Conservation (phyloP, 2,888 invertebrate species). For the Thumatha senex region DNA sequence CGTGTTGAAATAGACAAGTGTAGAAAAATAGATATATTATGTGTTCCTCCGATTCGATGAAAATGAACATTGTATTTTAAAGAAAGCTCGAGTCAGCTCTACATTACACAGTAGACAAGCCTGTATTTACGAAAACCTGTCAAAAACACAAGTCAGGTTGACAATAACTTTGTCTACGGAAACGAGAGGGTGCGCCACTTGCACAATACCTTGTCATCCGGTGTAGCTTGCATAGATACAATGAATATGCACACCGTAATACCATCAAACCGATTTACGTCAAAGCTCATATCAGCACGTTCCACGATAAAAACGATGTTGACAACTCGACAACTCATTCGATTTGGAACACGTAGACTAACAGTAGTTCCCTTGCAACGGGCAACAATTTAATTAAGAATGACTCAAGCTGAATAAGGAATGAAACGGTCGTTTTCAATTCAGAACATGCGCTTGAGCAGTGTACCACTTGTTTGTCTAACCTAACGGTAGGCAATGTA, state of each 20-base stretch:
- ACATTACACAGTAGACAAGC: neutral
- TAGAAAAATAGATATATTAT: too few relatives aligned
- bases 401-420: slow-evolving; percentile 49
- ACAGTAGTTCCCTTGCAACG: slow-evolving; percentile 35
- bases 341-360: slow-evolving; percentile 44
- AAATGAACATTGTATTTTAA: too few relatives aligned
- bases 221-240: slow-evolving; percentile 42
- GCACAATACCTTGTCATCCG: slow-evolving; percentile 63
- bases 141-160: slow-evolving; percentile 20
- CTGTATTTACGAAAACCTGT: slow-evolving; percentile 18
- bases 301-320: slow-evolving; percentile 43
- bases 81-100: too few relatives aligned
- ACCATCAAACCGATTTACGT: slow-evolving; percentile 29
- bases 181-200: slow-evolving; percentile 56
- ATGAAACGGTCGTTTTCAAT: slow-evolving; percentile 52
- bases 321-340: slow-evolving; percentile 46
- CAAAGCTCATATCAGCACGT: slow-evolving; percentile 45
- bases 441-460: slow-evolving; percentile 42
- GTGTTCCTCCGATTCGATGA: too few relatives aligned
- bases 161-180: slow-evolving; percentile 45
- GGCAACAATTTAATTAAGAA: slow-evolving; percentile 54
- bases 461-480: slow-evolving; percentile 46
- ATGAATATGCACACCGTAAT: slow-evolving; percentile 30
- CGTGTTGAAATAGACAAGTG: too few relatives aligned
- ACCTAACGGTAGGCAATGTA: slow-evolving; percentile 50